These are phyloP conservation scores for Rhea americana DNA, from an alignment of 2,113 vertebrate genomes.

Conservation along the genomic window DNA sequence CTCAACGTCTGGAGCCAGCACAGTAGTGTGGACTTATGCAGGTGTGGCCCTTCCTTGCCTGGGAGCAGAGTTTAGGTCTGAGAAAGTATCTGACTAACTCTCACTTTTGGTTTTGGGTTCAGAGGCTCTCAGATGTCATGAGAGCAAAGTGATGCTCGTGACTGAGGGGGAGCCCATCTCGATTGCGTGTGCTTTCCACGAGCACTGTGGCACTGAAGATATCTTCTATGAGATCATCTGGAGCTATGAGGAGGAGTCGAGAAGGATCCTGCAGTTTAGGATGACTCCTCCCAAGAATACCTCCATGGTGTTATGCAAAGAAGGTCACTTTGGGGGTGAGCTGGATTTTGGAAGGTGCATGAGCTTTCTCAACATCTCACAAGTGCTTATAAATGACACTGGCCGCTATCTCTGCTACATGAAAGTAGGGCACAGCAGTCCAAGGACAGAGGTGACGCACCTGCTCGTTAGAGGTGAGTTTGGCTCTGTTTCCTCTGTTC, in stretches of 20 bases:
- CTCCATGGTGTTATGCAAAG: too few relatives aligned
- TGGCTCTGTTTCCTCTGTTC: background rate
- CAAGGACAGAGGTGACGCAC: too few relatives aligned
- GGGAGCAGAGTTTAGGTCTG: background rate
- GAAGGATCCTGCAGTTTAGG: background rate
- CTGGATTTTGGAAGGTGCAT: background rate
- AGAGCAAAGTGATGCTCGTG: background rate
- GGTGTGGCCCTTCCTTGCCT: background rate
- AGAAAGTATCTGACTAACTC: background rate
- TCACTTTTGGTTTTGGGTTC: background rate
- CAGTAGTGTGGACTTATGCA: background rate
- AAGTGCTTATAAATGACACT: background rate
- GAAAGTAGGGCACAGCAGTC: background rate
- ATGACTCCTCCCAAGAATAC: too few relatives aligned
- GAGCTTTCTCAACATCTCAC: background rate
- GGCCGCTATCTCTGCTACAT: background rate
- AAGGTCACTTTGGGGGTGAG: background rate
- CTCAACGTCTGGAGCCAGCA: background rate
- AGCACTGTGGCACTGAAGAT: too few relatives aligned
- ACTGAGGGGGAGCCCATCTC: background rate
- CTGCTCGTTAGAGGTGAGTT: background rate
- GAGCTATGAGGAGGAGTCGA: background rate
- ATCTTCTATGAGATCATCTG: background rate
- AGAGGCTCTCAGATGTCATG: background rate
- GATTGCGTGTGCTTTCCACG: background rate